These are phyloP conservation scores for Rutilus rutilus DNA, from an alignment of 2,113 vertebrate genomes.

Conservation along the genomic window DNA sequence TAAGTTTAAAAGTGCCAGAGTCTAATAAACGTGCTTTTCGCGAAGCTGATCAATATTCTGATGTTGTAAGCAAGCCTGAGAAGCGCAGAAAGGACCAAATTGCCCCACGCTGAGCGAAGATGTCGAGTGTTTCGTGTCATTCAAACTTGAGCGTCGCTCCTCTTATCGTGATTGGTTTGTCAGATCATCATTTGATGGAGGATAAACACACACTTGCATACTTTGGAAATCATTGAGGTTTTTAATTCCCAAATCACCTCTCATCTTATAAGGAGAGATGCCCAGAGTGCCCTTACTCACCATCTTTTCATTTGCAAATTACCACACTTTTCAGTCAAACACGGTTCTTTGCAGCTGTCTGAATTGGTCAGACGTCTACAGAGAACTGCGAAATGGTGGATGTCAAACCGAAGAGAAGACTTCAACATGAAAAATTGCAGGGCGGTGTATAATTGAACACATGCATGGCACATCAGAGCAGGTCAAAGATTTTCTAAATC, in stretches of 20 bases:
- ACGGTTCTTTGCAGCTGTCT: slow-evolving; percentile 2
- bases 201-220: slow-evolving; percentile 37
- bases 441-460: slow-evolving; percentile 34
- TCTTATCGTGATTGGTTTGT: slow-evolving; percentile 36
- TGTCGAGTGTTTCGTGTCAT: slow-evolving; percentile 24
- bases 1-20: background rate
- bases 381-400: slow-evolving; percentile 19
- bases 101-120: slow-evolving; percentile 16
- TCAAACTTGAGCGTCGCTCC: slow-evolving; percentile 29
- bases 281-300: slow-evolving; percentile 33
- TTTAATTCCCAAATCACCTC: slow-evolving; percentile 39
- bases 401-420: slow-evolving; percentile 20
- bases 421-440: slow-evolving; percentile 32
- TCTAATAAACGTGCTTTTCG: background rate
- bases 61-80: slow-evolving; percentile 3
- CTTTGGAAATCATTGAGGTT: slow-evolving; percentile 26
- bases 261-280: slow-evolving; percentile 22
- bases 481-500: slow-evolving; percentile 38
- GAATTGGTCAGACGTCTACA: slow-evolving; percentile 22
- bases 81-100: slow-evolving; percentile 24
- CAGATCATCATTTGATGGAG: slow-evolving; percentile 29
- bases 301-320: slow-evolving; percentile 36
- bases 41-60: slow-evolving; percentile 28
- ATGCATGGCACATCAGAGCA: slow-evolving; percentile 28
- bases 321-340: slow-evolving; percentile 35